Conservation (phyloP, 2,797 vertebrate species). For the Tapirus indicus region DNA sequence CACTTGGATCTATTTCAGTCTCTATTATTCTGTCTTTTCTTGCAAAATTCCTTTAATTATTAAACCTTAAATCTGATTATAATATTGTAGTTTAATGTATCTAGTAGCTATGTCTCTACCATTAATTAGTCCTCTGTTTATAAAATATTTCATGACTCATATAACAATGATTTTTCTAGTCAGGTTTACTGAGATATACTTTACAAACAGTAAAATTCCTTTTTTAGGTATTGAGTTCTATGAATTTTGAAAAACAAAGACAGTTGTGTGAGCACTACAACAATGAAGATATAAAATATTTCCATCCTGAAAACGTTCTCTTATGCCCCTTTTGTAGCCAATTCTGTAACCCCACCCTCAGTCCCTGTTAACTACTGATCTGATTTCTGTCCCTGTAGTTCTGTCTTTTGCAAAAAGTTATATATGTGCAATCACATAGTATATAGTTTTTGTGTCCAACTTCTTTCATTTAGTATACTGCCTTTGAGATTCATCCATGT, state of each 20-base stretch:
- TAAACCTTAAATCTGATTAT: neutral
- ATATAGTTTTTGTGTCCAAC: neutral
- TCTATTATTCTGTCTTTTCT: slow-evolving; percentile 10
- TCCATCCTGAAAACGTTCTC: neutral
- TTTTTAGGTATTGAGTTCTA: neutral
- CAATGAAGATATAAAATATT: neutral
- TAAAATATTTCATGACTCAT: slow-evolving; percentile 12
- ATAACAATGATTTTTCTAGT: neutral
- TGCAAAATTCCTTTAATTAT: neutral
- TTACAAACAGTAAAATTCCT: neutral
- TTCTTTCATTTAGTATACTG: neutral
- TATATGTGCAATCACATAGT: neutral
- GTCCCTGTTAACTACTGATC: neutral
- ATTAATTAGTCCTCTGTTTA: neutral
- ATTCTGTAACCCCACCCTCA: neutral
- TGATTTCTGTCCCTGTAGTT: neutral
- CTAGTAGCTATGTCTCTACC: neutral
- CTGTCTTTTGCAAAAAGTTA: neutral
- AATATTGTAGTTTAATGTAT: neutral
- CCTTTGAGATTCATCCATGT: neutral
- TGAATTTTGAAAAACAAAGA: slow-evolving; percentile 9
- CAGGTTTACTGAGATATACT: neutral
- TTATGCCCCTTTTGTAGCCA: neutral
- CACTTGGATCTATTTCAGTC: neutral
- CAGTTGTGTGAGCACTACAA: neutral